Evolutionary conservation across 2,888 invertebrate species (phyloP), one percentile per base, ranked within the genome.

Genomic region (Empis livida): DNA sequence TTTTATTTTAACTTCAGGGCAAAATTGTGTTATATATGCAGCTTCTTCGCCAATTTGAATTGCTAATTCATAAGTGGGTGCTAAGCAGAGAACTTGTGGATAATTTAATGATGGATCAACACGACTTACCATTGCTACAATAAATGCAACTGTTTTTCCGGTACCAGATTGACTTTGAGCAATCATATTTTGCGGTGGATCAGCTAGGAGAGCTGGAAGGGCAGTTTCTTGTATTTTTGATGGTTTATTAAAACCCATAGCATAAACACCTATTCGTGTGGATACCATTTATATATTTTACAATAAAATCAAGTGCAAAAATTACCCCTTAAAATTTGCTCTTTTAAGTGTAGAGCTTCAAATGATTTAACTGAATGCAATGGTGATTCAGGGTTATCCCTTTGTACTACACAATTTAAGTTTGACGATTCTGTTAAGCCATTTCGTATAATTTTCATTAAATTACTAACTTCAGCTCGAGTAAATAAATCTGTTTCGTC

Each of bases 91-190:
- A 63, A 79, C 92, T 77, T 96, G 96, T 16, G 96, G 91, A 68
- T 84, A 84, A 54, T 81, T 76, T 56, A 84, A 76, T 13, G 72
- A 71, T 1, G 84, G 70, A 64, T 97, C 88, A 4, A 97, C 90
- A 61, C 96, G 77, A 61, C 90, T 92, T 37, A 99, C 71, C 93
- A 97, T 95, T 1, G 96, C 94, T 51, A 99, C 72, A 13, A 94
- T 90, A 73, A 99, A 99, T 8, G 99, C 96, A 32, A 99, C 99
- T 2, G 99, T 99, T 75, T 99, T 99, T 42, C 99, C 99, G 45
- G 99, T 99, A 50, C 99, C 99, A 42, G 94, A 95, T 64, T 99
- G 99, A 47, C 95, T 93, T 68, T 99, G 99, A 5, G 99, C 99
- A 59, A 99, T 97, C 83, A 99, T 85, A 70, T 99, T 99, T 66